These are phyloP conservation scores for Otolemur crassicaudatus DNA, from an alignment of 2,797 vertebrate species.

Conservation along the genomic window DNA sequence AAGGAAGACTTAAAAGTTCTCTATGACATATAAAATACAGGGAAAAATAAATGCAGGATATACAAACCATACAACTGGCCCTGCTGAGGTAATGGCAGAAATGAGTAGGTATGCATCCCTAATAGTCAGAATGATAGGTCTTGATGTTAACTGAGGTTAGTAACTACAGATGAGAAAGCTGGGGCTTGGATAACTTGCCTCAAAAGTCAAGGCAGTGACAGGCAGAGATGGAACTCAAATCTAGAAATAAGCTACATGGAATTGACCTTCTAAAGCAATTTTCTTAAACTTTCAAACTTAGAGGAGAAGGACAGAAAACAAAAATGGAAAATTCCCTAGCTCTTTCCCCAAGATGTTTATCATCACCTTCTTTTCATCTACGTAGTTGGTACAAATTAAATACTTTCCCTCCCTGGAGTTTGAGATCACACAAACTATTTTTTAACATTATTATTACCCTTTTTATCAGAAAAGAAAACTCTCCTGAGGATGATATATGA, in stretches of 20 bases:
- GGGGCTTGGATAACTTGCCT: background rate
- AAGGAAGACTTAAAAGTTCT: background rate
- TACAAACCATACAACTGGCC: background rate
- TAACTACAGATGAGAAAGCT: background rate
- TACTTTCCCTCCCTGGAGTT: background rate
- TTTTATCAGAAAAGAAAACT: slow-evolving; percentile 55
- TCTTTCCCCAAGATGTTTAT: background rate
- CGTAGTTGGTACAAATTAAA: background rate
- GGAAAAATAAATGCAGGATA: background rate
- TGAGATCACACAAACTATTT: background rate
- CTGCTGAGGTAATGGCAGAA: background rate
- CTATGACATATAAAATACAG: background rate
- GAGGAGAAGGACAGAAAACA: background rate
- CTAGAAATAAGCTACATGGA: background rate
- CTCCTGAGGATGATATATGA: background rate
- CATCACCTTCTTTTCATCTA: background rate
- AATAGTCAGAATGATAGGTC: background rate
- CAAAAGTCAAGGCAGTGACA: no score
- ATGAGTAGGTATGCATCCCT: no score
- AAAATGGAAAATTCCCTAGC: background rate
- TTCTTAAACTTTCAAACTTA: background rate
- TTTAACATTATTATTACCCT: background rate
- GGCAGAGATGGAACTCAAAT: background rate
- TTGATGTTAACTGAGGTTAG: background rate
- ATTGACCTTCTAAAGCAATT: background rate